A percentile compares a stretch with the other conserved stretches of the same genome.
Evolutionary conservation across 2,888 invertebrate species (phyloP).

Genomic region (Autographa gamma): DNA sequence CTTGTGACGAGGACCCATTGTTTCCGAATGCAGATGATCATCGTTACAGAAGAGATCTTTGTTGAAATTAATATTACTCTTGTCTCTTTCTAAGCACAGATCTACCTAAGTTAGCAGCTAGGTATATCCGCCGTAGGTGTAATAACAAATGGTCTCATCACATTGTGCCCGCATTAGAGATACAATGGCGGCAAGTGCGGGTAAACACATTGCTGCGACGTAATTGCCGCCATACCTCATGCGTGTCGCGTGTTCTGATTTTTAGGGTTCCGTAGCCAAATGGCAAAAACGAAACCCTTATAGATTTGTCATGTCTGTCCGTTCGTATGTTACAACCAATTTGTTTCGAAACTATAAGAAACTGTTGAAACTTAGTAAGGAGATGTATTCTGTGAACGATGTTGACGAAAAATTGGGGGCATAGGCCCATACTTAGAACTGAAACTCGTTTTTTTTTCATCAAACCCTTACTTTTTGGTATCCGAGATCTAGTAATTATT

Average conservation of each 20-base stretch:
- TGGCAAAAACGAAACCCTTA: too few relatives aligned
- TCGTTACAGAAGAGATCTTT: neutral
- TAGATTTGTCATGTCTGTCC: too few relatives aligned
- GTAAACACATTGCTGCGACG: neutral
- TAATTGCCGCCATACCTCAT: constrained; percentile 28
- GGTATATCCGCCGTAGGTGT: neutral
- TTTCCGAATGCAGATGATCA: constrained; percentile 24
- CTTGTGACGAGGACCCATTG: constrained; percentile 42
- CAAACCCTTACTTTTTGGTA: too few relatives aligned
- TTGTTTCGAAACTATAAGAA: too few relatives aligned
- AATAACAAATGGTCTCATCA: constrained; percentile 5
- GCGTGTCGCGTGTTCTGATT: constrained; percentile 27
- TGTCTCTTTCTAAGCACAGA: neutral
- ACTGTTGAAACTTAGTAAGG: too few relatives aligned
- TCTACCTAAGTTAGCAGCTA: neutral
- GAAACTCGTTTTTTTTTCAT: too few relatives aligned
- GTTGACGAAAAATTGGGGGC: too few relatives aligned
- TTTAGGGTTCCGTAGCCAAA: constrained; percentile 5
- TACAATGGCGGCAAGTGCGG: neutral
- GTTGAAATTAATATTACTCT: neutral
- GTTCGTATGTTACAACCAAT: too few relatives aligned
- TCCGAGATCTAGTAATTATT: too few relatives aligned
- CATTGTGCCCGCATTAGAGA: neutral
- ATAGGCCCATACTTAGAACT: too few relatives aligned
- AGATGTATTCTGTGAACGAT: too few relatives aligned